These are phyloP conservation scores for Streblospio benedicti DNA, from an alignment of 1,140 invertebrate species.

Conservation along the genomic window DNA sequence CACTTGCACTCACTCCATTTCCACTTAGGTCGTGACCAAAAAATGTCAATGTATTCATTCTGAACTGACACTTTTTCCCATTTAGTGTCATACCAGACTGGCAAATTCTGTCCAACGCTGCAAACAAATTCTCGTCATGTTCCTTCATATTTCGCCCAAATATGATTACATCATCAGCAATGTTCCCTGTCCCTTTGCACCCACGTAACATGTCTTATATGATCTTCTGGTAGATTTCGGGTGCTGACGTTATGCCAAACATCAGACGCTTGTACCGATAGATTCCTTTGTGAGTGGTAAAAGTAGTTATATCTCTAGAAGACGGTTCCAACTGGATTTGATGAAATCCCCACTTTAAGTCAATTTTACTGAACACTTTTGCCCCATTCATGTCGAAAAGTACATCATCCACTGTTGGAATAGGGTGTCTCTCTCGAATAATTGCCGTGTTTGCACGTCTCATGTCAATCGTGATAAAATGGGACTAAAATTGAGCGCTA, in stretches of 20 bases:
- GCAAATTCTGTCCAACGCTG: no score
- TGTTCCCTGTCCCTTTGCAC: neutral
- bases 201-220: no score
- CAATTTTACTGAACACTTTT: neutral
- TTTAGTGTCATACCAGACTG: no score
- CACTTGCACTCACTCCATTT: no score
- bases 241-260: slow-evolving; percentile 12
- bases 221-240: neutral
- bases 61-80: no score
- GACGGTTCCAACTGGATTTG: slow-evolving; percentile 15
- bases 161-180: neutral
- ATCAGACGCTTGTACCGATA: slow-evolving; percentile 11
- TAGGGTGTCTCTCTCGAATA: no score
- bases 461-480: no score
- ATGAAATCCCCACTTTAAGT: neutral
- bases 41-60: no score
- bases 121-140: no score
- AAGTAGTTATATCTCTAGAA: slow-evolving; percentile 19
- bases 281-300: slow-evolving; percentile 5
- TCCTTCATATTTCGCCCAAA: neutral
- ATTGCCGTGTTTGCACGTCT: no score
- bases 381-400: neutral
- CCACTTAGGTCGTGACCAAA: no score
- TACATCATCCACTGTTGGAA: neutral
- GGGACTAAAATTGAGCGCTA: no score